Base-by-base conservation (phyloP, 2,888 invertebrate genomes). In the Drosophila helvetica region DNA sequence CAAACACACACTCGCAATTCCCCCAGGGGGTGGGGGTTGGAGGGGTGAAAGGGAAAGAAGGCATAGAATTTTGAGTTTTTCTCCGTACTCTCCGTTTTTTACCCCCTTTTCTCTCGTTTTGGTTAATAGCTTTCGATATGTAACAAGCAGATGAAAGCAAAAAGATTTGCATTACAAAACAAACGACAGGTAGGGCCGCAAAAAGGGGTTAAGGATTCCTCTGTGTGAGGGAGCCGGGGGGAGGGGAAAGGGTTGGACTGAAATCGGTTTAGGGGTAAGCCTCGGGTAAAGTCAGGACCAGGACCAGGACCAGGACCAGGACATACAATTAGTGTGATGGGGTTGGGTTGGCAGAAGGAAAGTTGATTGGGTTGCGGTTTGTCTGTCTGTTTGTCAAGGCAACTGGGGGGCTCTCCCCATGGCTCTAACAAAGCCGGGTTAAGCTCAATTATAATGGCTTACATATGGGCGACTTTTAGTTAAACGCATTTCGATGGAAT, bases 81-180 rank as follows among this genome's bases (percentile, higher is more conserved):
- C 48, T 56, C 45, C 12, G 15, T 33, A 33, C 48, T 43, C 58
- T 38, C 30, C 42, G n/a, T 12, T 38, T 17, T 9, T 17, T 42
- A 19, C 7, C 42, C 30, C 12, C 42, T 33, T 46, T 54, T 47
- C 45, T 60, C 50, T 53, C 42, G 19, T 66, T 74, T 86, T 63
- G 66, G 83, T 88, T 83, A 83, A 83, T 83, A 83, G 88, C 86
- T 74, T 83, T 81, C 84, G 85, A 83, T 88, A 84, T 80, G 84
- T 86, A 83, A 88, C 88, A 86, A 86, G 85, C 83, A 86, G 87
- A 83, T 83, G 83, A 83, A 83, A 83, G 88, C 87, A 69, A 86
- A 83, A 86, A 74, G 83, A 83, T 83, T 83, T 83, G 88, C 83
- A 83, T 83, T 88, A 86, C 85, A 88, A 83, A 88, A 83, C 81